Base-by-base conservation (phyloP, 1,140 invertebrate species). In the Drosophila nikananu region DNA sequence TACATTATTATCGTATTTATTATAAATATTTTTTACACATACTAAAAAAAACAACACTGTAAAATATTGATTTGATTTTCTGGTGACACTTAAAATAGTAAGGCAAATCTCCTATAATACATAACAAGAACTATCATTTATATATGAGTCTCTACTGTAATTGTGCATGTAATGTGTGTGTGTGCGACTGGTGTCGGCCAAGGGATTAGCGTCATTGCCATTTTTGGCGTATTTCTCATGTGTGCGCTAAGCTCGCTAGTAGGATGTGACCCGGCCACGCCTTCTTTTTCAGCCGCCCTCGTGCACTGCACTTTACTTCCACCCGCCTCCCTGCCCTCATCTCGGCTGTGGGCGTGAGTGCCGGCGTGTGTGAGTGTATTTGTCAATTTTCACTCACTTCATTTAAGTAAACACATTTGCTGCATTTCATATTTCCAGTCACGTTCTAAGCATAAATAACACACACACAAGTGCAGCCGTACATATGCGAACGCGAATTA, bases 401-500 rank as follows among this genome's bases (percentile, higher is more conserved):
- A 90, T 89, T 90, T 89, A 80, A 84, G 84, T 84, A 90, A 89
- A 89, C 86, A 89, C 86, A 87, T 87, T 87, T 89, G 77, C 83
- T 89, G 84, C 84, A 89, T 89, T 89, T 84, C 84, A 89, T 89
- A 90, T 89, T 89, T 90, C 86, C 63, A 89, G 84, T 84, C 84
- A 89, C 84, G 84, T 90, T 90, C 75, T 64, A 55, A 84, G 74
- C 86, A 89, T 89, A 89, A 89, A 89, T 84, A 90, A 76, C 65
- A 62, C 52, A 74, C 63, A 78, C 57, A 60, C 54, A 49, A 44
- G 49, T 68, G 51, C 42, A 63, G 58, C 58, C 42, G 46, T 19
- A 65, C 49, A 81, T 39, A 64, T 59, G 42, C 30, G 37, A 13
- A 30, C 23, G n/a, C 55, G 49, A 44, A 25, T 54, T 37, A 21